A percentile compares a stretch with the other conserved stretches of the same genome.
Conservation (phyloP, 2,113 vertebrate species). For the Mormyrus lacerda region DNA sequence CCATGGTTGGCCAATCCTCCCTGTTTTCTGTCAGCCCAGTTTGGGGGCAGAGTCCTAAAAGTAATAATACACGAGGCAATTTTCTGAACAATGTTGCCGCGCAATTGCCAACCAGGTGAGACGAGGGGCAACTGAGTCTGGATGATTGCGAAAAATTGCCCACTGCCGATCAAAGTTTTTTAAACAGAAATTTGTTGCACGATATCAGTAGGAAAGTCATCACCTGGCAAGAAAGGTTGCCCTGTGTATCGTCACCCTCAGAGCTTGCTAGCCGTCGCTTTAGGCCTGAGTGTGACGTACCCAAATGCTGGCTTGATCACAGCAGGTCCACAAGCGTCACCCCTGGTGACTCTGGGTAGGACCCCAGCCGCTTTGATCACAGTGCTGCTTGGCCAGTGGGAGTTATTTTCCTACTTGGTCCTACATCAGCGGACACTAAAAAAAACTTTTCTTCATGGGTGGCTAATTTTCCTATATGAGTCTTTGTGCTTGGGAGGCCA, state of each 20-base stretch:
- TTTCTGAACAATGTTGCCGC: not conserved
- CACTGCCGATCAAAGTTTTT: not conserved
- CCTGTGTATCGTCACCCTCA: not conserved
- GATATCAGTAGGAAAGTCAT: not conserved
- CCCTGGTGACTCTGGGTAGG: not conserved
- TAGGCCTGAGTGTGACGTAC: not conserved
- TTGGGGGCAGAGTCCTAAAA: not conserved
- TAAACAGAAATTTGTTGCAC: not conserved
- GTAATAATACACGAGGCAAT: not conserved
- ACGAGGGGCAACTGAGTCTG: not conserved
- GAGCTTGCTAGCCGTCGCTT: not conserved
- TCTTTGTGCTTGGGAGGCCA: slow-evolving; percentile 58
- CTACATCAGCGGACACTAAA: slow-evolving; percentile 64
- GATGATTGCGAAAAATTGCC: not conserved
- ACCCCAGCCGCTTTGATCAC: not conserved
- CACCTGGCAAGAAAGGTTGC: not conserved
- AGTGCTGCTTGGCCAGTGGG: slow-evolving; percentile 24
- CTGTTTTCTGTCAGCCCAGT: not conserved
- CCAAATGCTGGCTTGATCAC: not conserved
- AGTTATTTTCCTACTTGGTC: slow-evolving; percentile 59
- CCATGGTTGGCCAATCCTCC: not conserved
- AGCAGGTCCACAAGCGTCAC: not conserved
- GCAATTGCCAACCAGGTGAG: not conserved
- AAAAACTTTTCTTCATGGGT: slow-evolving; percentile 66
- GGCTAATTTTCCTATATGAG: slow-evolving; percentile 60